Percentiles rank a stretch among this genome's conserved stretches.
phyloP scores from a whole-genome alignment of 2,888 invertebrate genomes.

The Bhutanitis thaidina region DNA sequence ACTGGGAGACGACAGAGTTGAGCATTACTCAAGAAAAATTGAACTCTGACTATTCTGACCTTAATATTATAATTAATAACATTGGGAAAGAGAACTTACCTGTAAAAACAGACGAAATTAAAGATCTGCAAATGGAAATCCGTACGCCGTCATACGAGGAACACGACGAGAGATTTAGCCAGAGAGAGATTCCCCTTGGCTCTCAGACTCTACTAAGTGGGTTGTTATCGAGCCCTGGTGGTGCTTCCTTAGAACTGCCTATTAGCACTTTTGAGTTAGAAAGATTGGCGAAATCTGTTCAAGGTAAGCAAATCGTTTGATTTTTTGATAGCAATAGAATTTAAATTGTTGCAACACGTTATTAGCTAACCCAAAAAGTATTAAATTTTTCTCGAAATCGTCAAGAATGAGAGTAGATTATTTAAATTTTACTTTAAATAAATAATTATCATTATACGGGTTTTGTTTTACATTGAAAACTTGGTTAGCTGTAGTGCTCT shows the following conservation, averaged over 20 bases:
- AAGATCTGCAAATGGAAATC: slow-evolving; percentile 39
- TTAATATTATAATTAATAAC: slow-evolving; percentile 57
- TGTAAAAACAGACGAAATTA: slow-evolving; percentile 41
- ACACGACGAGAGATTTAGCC: slow-evolving; percentile 36
- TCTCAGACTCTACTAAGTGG: slow-evolving; percentile 7
- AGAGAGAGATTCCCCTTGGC: slow-evolving; percentile 19
- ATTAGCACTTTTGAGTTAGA: slow-evolving; percentile 65
- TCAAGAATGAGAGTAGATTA: too few species aligned
- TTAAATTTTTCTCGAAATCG: too few species aligned
- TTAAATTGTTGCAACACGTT: too few species aligned
- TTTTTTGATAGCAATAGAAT: too few species aligned
- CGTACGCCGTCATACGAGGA: slow-evolving; percentile 34
- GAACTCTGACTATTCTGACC: slow-evolving; percentile 65
- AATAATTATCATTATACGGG: too few species aligned
- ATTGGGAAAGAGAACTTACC: slow-evolving; percentile 63
- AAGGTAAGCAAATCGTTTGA: slow-evolving; percentile 41
- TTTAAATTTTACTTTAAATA: too few species aligned
- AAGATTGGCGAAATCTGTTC: slow-evolving; percentile 60
- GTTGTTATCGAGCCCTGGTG: slow-evolving; percentile 55
- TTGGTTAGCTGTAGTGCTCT: too few species aligned
- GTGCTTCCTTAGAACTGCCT: slow-evolving; percentile 58
- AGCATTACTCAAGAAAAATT: slow-evolving; percentile 50
- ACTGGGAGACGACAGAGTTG: slow-evolving; percentile 83
- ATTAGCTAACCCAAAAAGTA: too few species aligned
- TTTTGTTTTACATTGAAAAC: too few species aligned